Evolutionary conservation across 2,113 vertebrate species (phyloP), one percentile per base, ranked within the genome.

Genomic region (Aegotheles bennettii): DNA sequence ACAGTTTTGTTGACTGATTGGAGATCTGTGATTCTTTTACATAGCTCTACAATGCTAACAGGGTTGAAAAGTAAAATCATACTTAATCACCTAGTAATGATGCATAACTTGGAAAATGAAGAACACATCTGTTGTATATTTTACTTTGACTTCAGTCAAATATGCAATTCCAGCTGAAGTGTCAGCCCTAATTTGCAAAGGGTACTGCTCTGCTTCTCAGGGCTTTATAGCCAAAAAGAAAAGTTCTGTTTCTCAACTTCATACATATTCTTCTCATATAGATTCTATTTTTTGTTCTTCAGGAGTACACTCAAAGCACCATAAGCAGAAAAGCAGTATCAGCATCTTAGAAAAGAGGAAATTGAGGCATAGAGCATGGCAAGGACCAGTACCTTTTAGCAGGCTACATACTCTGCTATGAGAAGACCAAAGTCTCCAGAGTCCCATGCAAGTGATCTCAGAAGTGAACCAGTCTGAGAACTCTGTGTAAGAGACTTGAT

Each of bases 41-140:
- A 3, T 18, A 25, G 16, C 26, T 69, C 21, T 77, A 24, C 21
- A 33, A 24, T 70, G 16, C 19, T 78, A 86, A 68, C 11, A 88
- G 54, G 25, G 40, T 24, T 75, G 47, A 65, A 84, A 93, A 84
- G 10, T 78, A 60, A 77, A 90, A 51, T 81, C 20, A 26, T 74
- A 77, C 26, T 78, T 90, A 59, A 70, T 90, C 36, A 60, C 47
- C 56, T 67, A 77, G 24, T 90, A 86, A 88, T 80, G 38, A 81
- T 60, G 19, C 54, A 45, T 68, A 78, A 71, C 64, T 64, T 56
- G 9, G n/a, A 88, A 93, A 90, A 78, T 2, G 2, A 68, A 79
- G 59, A 73, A 4, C 20, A 53, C 81, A 76, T 71, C 57, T 88
- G 15, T 71, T 94, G 35, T 74, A 8, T 71, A 60, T 92, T 87